Evolutionary conservation across 1,140 invertebrate species (phyloP).

Genomic region (Drosophila athabasca): DNA sequence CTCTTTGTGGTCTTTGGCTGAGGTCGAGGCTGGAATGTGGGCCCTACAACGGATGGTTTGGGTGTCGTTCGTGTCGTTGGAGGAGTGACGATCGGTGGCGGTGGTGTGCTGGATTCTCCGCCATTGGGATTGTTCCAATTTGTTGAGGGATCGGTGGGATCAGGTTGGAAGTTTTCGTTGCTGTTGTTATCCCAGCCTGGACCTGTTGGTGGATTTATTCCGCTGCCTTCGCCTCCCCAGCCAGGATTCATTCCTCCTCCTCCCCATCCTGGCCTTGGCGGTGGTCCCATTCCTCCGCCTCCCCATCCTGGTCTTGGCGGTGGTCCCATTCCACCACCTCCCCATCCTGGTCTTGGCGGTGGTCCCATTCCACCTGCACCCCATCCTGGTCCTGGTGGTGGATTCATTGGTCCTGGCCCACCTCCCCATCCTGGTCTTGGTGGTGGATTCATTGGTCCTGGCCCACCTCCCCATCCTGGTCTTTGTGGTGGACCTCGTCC

Average conservation of each 20-base stretch:
- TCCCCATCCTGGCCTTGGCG: slow-evolving; percentile 19
- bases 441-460: background rate
- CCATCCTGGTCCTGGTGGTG: slow-evolving; percentile 26
- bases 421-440: slow-evolving; percentile 24
- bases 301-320: background rate
- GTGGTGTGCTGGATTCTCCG: background rate
- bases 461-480: slow-evolving; percentile 12
- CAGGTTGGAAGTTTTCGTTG: slow-evolving; percentile 11
- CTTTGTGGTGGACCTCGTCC: slow-evolving; percentile 13
- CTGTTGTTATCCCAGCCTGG: background rate
- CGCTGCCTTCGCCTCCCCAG: background rate
- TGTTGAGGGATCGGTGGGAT: background rate
- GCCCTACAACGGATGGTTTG: background rate
- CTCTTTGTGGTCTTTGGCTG: slow-evolving; percentile 18
- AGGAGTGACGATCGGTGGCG: background rate
- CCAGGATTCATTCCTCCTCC: background rate
- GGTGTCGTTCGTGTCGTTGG: slow-evolving; percentile 16
- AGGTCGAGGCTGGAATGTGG: slow-evolving; percentile 21
- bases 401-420: slow-evolving; percentile 4
- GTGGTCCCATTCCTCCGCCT: slow-evolving; percentile 10
- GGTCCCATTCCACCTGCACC: slow-evolving; percentile 17
- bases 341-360: slow-evolving; percentile 21
- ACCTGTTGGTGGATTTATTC: background rate
- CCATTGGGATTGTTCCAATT: background rate
- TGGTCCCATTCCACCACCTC: slow-evolving; percentile 4